A percentile compares a stretch with the other conserved stretches of the same genome.
phyloP scores from a whole-genome alignment of 2,113 vertebrate species.

The Pterophyllum scalare region DNA sequence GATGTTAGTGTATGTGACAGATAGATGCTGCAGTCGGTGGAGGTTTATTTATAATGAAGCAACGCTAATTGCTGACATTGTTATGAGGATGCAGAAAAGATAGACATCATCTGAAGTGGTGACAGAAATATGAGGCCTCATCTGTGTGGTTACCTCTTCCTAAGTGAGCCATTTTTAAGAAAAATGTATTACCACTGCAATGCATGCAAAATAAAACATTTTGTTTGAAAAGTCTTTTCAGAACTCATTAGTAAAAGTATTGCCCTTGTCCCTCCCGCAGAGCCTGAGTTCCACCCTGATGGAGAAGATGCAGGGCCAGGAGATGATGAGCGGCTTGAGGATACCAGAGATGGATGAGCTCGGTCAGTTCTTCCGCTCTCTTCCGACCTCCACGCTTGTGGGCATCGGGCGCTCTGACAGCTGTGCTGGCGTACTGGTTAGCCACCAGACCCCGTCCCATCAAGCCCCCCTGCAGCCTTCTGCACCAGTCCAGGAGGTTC shows the following conservation, averaged over 20 bases:
- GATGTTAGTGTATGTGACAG: neutral
- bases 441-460: constrained; percentile 90
- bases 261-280: constrained; percentile 72
- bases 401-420: constrained; percentile 91
- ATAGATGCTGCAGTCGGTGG: neutral
- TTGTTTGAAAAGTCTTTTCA: neutral
- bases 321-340: constrained; percentile 88
- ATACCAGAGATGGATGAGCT: constrained; percentile 91
- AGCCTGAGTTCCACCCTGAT: constrained; percentile 88
- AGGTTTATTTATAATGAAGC: neutral
- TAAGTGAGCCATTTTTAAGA: neutral
- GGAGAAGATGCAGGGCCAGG: constrained; percentile 97
- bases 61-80: neutral
- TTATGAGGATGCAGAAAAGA: neutral
- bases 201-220: neutral
- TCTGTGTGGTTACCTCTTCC: neutral
- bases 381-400: constrained; percentile 90
- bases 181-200: neutral
- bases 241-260: neutral
- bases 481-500: constrained; percentile 91
- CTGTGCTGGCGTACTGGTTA: constrained; percentile 94
- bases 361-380: constrained; percentile 88
- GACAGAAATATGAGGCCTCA: neutral
- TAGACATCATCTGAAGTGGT: no score
- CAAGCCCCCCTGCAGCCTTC: constrained; percentile 90